These are phyloP conservation scores for Chirona hameri DNA, from an alignment of 2,888 invertebrate genomes.

Conservation along the genomic window DNA sequence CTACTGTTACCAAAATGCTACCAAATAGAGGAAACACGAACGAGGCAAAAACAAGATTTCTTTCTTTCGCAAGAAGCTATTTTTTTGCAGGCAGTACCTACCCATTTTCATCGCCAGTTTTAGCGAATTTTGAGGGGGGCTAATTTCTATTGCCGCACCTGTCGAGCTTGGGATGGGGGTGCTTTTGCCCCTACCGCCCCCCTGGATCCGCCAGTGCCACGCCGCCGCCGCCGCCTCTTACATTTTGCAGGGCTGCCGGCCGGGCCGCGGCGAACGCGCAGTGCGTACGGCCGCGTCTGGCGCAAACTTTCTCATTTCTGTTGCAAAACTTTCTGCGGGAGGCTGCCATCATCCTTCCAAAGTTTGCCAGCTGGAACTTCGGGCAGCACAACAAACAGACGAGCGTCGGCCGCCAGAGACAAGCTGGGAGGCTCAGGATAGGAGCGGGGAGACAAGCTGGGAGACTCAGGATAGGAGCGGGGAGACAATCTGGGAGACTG, in stretches of 20 bases:
- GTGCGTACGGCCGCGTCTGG: neutral
- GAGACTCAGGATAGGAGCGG: neutral
- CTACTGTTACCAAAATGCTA: too few relatives aligned
- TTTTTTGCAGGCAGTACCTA: too few relatives aligned
- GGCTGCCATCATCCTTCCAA: conserved; percentile 6
- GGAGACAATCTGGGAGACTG: neutral
- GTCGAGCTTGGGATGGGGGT: too few relatives aligned
- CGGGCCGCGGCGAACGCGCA: neutral
- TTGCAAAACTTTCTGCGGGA: neutral
- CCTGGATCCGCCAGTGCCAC: neutral
- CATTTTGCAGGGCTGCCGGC: neutral
- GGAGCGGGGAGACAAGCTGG: neutral
- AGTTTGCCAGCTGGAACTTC: conserved; percentile 3
- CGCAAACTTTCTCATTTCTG: conserved; percentile 25
- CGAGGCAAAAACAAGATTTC: too few relatives aligned
- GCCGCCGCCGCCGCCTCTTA: neutral
- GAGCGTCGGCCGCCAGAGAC: neutral
- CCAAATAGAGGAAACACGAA: too few relatives aligned
- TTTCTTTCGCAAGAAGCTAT: too few relatives aligned
- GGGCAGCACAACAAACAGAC: conserved; percentile 13
- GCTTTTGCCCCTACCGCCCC: too few relatives aligned
- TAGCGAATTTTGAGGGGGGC: too few relatives aligned
- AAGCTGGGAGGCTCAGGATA: neutral
- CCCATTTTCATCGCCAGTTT: too few relatives aligned
- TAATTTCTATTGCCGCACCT: too few relatives aligned